These are phyloP conservation scores for Acrossocheilus fasciatus DNA, from an alignment of 2,797 vertebrate genomes.

Conservation along the genomic window DNA sequence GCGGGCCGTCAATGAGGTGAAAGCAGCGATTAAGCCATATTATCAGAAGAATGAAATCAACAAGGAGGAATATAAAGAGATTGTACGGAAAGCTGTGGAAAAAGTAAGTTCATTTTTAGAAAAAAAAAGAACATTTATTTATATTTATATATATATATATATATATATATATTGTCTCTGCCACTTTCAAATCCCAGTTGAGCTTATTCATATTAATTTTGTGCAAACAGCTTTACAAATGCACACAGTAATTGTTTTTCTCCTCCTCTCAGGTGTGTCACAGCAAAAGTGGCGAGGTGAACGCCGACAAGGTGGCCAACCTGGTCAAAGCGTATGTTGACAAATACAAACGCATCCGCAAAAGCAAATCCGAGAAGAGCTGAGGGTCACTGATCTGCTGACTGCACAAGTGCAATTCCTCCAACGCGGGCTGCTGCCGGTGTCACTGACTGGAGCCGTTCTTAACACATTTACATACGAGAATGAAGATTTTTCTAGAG, in stretches of 20 bases:
- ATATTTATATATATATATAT: no score
- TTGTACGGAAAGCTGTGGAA: slow-evolving; percentile 97
- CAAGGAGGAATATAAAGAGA: slow-evolving; percentile 98
- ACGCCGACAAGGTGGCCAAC: slow-evolving; percentile 95
- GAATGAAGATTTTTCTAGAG: slow-evolving; percentile 88
- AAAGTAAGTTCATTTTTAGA: slow-evolving; percentile 81
- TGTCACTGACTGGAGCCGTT: slow-evolving; percentile 77
- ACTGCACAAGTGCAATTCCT: slow-evolving; percentile 88
- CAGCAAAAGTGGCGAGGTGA: slow-evolving; percentile 98
- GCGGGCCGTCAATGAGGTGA: slow-evolving; percentile 93
- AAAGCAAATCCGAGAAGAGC: slow-evolving; percentile 80
- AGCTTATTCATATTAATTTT: neutral
- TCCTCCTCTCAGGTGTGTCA: slow-evolving; percentile 86
- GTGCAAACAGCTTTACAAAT: neutral
- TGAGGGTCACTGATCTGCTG: slow-evolving; percentile 66
- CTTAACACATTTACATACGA: slow-evolving; percentile 90
- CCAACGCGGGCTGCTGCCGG: slow-evolving; percentile 72
- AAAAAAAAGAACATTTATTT: neutral
- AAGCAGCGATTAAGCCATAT: slow-evolving; percentile 94
- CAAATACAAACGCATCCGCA: slow-evolving; percentile 95
- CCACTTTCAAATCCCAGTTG: neutral
- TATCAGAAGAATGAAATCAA: slow-evolving; percentile 99
- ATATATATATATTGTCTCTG: neutral
- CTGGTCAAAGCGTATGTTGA: slow-evolving; percentile 97
- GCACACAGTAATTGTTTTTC: neutral